Evolutionary conservation across 2,113 vertebrate genomes (phyloP).

Genomic region (Paratilapia polleni): DNA sequence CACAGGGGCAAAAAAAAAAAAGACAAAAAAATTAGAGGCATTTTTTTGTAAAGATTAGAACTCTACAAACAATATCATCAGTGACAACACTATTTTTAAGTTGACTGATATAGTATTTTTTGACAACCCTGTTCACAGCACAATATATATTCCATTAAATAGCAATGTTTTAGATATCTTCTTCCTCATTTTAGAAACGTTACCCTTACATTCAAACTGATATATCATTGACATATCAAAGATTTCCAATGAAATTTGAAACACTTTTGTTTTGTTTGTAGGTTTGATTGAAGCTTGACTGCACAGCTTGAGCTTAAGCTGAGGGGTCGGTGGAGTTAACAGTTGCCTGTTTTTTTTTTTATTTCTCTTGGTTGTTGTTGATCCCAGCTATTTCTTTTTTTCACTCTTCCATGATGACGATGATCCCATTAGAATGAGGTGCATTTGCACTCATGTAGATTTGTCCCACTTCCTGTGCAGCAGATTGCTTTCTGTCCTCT

Average conservation of each 20-base stretch:
- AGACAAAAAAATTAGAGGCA: too few relatives aligned
- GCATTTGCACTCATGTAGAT: conserved; percentile 11
- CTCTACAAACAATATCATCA: too few relatives aligned
- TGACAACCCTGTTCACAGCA: neutral
- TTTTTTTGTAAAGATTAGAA: too few relatives aligned
- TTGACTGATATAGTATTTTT: too few relatives aligned
- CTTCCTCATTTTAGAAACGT: neutral
- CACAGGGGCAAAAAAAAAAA: too few relatives aligned
- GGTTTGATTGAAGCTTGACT: neutral
- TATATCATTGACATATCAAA: neutral
- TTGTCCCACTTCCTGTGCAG: neutral
- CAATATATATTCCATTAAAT: neutral
- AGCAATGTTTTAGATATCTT: neutral
- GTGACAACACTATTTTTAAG: too few relatives aligned
- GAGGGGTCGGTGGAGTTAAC: neutral
- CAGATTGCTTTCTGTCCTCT: conserved; percentile 33
- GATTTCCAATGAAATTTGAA: neutral
- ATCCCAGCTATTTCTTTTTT: neutral
- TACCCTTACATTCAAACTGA: neutral
- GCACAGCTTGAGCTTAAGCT: neutral
- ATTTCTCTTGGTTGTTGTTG: neutral
- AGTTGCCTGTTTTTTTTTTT: neutral
- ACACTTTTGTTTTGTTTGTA: neutral
- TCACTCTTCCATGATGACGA: conserved; percentile 1
- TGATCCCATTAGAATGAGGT: neutral